These are phyloP conservation scores for Cremastinae sp. DNA, from an alignment of 2,888 invertebrate genomes.

Conservation along the genomic window DNA sequence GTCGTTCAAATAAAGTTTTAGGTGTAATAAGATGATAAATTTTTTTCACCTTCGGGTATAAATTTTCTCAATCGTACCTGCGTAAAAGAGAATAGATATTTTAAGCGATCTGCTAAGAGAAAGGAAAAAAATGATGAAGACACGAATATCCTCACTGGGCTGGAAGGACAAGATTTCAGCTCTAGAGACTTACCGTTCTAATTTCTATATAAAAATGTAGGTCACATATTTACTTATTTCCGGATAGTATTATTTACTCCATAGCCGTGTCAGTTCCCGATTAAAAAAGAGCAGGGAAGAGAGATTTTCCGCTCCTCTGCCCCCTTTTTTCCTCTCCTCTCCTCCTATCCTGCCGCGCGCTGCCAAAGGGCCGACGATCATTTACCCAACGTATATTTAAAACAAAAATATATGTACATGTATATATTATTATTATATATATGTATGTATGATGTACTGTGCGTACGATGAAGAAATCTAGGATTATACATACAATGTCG, in stretches of 20 bases:
- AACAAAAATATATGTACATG: constrained; percentile 60
- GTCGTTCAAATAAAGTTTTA: constrained; percentile 1
- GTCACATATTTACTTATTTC: constrained; percentile 59
- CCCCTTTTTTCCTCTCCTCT: constrained; percentile 25
- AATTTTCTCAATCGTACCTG: background rate
- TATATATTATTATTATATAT: constrained; percentile 62
- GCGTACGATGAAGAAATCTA: constrained; percentile 58
- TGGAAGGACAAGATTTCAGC: constrained; percentile 27
- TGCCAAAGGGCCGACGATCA: constrained; percentile 75
- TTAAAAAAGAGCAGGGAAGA: constrained; percentile 63
- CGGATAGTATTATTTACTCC: constrained; percentile 63
- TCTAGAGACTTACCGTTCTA: constrained; percentile 51
- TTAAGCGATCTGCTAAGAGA: constrained; percentile 1
- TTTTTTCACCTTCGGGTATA: background rate
- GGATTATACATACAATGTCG: constrained; percentile 68
- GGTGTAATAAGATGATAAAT: constrained; percentile 1
- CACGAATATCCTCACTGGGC: constrained; percentile 16
- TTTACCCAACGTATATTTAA: constrained; percentile 59
- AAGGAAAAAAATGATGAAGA: background rate
- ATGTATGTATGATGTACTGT: constrained; percentile 64
- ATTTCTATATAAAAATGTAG: constrained; percentile 66
- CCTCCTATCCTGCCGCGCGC: constrained; percentile 61
- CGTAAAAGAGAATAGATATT: too few relatives aligned
- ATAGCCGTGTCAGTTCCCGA: constrained; percentile 69
- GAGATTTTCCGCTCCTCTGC: constrained; percentile 44